phyloP scores from a whole-genome alignment of 2,888 invertebrate species.

The Mechanitis mazaeus region DNA sequence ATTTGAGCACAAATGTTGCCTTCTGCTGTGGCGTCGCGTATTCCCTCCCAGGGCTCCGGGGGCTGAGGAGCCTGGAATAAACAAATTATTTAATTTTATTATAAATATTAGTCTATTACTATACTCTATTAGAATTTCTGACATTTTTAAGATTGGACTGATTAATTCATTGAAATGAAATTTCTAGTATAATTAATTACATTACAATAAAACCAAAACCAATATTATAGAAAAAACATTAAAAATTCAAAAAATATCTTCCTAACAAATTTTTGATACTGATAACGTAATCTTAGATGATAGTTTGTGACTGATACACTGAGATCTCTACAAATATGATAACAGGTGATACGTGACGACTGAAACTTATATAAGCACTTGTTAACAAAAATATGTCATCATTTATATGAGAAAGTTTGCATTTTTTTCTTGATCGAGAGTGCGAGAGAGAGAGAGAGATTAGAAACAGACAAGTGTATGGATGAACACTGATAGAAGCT shows the following conservation, averaged over 20 bases:
- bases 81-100: background rate
- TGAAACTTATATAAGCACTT: background rate
- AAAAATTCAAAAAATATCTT: background rate
- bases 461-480: too few relatives aligned
- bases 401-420: too few relatives aligned
- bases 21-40: constrained; percentile 78
- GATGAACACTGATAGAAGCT: too few relatives aligned
- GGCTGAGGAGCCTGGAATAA: constrained; percentile 75
- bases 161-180: background rate
- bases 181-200: background rate
- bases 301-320: constrained; percentile 6
- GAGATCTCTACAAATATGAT: constrained; percentile 6
- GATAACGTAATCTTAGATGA: constrained; percentile 7
- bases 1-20: constrained; percentile 78
- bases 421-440: too few relatives aligned
- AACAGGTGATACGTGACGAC: background rate
- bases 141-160: background rate
- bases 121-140: too few relatives aligned
- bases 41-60: constrained; percentile 74
- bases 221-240: background rate
- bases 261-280: constrained; percentile 6
- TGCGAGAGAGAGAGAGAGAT: too few relatives aligned
- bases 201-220: background rate
- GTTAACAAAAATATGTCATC: background rate
- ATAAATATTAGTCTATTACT: too few relatives aligned